Percentiles rank a stretch among this genome's conserved stretches.
phyloP scores from a whole-genome alignment of 2,797 vertebrate species.

The Xerus rutilus region DNA sequence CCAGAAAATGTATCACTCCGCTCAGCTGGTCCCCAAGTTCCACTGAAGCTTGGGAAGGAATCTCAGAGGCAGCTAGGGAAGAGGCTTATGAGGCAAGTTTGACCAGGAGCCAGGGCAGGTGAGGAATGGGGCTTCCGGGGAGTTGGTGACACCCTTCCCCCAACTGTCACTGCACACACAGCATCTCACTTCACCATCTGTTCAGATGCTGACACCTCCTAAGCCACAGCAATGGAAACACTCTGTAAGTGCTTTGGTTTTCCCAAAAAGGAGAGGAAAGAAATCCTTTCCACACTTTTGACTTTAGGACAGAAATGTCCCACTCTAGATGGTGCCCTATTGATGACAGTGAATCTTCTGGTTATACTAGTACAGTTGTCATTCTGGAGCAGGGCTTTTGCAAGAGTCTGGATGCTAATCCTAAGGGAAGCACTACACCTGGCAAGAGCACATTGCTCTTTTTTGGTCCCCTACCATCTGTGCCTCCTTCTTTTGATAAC shows the following conservation, averaged over 20 bases:
- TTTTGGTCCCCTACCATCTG: background rate
- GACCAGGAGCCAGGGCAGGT: constrained; percentile 69
- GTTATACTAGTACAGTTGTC: background rate
- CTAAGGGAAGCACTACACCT: background rate
- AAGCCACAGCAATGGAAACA: constrained; percentile 65
- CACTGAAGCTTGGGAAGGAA: constrained; percentile 53
- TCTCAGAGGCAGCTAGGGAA: constrained; percentile 55
- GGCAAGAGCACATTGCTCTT: background rate
- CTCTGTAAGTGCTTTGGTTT: constrained; percentile 54
- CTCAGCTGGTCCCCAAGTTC: constrained; percentile 47
- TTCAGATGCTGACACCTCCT: constrained; percentile 56
- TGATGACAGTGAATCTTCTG: background rate
- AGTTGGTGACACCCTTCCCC: background rate
- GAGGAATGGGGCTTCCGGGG: constrained; percentile 58
- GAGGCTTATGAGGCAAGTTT: constrained; percentile 3
- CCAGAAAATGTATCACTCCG: constrained; percentile 66
- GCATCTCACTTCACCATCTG: constrained; percentile 58
- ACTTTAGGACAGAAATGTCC: constrained; percentile 31
- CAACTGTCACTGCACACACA: constrained; percentile 15
- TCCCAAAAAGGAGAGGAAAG: constrained; percentile 56
- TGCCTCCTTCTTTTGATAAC: background rate
- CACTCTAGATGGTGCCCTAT: background rate
- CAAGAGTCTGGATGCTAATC: background rate
- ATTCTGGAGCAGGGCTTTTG: background rate
- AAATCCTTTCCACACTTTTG: constrained; percentile 39